A percentile compares a stretch with the other conserved stretches of the same genome.
These are phyloP conservation scores for Mellivora capensis DNA, from an alignment of 2,113 vertebrate genomes.

Conservation along the genomic window DNA sequence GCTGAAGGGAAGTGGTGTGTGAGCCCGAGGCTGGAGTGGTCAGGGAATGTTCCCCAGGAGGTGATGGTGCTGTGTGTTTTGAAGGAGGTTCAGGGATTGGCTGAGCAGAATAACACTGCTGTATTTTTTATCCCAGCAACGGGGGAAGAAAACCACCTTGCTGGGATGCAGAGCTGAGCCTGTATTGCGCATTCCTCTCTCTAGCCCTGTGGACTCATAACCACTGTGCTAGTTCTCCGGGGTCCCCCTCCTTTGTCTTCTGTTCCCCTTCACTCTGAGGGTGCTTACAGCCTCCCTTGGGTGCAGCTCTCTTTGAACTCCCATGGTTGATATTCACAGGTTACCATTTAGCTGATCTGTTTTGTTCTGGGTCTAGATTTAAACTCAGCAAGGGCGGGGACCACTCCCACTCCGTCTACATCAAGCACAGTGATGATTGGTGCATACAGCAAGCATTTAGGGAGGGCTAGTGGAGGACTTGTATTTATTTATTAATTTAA, in stretches of 20 bases:
- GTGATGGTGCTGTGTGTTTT: accelerated
- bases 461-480: background rate
- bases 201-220: too few species aligned
- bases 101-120: background rate
- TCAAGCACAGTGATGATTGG: background rate
- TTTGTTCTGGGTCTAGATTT: background rate
- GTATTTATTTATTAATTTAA: background rate
- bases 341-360: background rate
- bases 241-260: background rate
- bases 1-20: background rate
- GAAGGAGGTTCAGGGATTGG: background rate
- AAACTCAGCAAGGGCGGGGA: background rate
- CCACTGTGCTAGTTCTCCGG: background rate
- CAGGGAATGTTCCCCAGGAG: background rate
- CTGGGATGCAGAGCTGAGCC: background rate
- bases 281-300: background rate
- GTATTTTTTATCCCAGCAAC: background rate
- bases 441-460: background rate
- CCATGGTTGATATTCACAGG: background rate
- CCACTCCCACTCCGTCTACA: accelerated
- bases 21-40: background rate
- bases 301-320: background rate
- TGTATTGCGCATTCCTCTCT: background rate
- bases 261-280: background rate
- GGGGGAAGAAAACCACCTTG: background rate